Evolutionary conservation across 2,797 vertebrate genomes (phyloP).

Genomic region (Tinamus major): DNA sequence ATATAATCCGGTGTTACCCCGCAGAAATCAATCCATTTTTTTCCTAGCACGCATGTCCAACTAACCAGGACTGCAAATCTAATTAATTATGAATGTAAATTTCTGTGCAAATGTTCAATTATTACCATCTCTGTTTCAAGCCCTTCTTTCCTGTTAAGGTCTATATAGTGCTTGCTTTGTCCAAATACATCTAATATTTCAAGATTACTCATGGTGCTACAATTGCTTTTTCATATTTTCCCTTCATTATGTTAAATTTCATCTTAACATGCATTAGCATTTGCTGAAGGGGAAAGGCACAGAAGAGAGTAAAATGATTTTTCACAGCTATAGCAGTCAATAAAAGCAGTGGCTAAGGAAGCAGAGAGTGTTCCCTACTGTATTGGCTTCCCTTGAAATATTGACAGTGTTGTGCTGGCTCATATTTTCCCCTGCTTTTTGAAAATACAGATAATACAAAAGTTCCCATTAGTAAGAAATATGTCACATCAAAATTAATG

Average conservation of each 20-base stretch:
- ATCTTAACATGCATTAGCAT: neutral
- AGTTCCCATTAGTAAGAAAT: conserved; percentile 75
- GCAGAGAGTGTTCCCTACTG: neutral
- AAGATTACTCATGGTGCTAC: neutral
- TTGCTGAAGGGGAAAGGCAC: neutral
- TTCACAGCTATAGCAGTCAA: conserved; percentile 2
- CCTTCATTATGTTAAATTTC: neutral
- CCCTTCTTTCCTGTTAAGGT: neutral
- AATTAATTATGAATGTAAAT: neutral
- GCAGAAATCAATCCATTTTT: neutral
- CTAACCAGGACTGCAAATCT: neutral
- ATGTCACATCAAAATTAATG: conserved; percentile 76
- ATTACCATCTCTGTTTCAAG: neutral
- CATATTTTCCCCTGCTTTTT: neutral
- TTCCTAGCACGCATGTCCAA: neutral
- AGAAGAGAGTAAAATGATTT: neutral
- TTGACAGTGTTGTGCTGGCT: conserved; percentile 29
- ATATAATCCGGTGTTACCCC: neutral
- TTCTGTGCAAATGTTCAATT: neutral
- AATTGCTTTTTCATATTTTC: neutral
- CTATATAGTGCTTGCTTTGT: neutral
- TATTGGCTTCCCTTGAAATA: conserved; percentile 64
- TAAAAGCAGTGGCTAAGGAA: conserved; percentile 20
- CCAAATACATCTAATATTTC: neutral
- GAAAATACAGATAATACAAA: conserved; percentile 72